These are phyloP conservation scores for Hesperia comma DNA, from an alignment of 2,888 invertebrate genomes.

Conservation along the genomic window DNA sequence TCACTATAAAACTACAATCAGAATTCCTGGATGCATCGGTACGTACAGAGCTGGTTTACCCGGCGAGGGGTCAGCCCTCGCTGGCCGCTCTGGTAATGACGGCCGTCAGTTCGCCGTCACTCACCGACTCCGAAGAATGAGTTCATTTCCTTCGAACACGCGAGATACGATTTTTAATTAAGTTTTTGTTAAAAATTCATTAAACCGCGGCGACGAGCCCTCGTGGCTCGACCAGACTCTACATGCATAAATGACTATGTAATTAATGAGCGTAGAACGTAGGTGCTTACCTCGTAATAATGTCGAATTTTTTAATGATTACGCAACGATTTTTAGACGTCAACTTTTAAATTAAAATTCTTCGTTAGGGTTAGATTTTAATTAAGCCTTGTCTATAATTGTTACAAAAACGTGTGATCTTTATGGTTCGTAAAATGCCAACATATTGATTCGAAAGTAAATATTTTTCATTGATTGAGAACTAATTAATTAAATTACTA, in stretches of 20 bases:
- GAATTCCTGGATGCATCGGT: constrained; percentile 18
- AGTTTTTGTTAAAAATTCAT: constrained; percentile 84
- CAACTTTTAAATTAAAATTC: constrained; percentile 60
- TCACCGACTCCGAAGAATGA: constrained; percentile 79
- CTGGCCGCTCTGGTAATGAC: constrained; percentile 72
- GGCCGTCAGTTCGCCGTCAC: constrained; percentile 79
- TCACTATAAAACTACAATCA: constrained; percentile 5
- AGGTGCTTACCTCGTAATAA: constrained; percentile 51
- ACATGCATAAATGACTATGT: constrained; percentile 75
- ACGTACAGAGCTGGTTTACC: constrained; percentile 37
- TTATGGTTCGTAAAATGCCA: too few species aligned
- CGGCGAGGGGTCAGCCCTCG: constrained; percentile 55
- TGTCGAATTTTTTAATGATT: constrained; percentile 63
- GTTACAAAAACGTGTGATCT: too few species aligned
- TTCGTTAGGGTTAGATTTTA: constrained; percentile 37
- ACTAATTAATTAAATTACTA: too few species aligned
- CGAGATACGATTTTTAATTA: constrained; percentile 84
- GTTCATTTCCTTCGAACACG: constrained; percentile 83
- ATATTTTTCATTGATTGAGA: too few species aligned
- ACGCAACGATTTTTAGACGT: constrained; percentile 47
- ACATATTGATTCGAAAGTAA: too few species aligned
- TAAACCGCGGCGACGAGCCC: constrained; percentile 71
- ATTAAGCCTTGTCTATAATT: not conserved
- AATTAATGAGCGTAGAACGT: constrained; percentile 74
- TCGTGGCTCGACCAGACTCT: constrained; percentile 55